Base-by-base conservation (phyloP, 2,888 invertebrate species). In the Oscheius sp. region DNA sequence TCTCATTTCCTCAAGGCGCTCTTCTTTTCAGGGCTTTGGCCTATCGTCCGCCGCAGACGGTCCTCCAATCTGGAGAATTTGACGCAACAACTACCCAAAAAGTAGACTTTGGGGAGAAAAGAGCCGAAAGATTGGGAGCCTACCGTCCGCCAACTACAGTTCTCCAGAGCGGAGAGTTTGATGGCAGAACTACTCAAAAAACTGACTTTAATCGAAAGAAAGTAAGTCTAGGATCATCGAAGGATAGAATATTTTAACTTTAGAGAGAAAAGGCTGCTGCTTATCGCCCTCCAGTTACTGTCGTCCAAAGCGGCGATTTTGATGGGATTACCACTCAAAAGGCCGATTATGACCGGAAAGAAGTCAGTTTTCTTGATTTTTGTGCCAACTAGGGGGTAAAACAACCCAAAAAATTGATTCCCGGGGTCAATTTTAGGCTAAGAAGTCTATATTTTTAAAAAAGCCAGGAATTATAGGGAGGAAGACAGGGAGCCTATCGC, bases 401-500 rank as follows among this genome's bases (percentile, higher is more conserved):
- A n/a, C n/a, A n/a, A n/a, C n/a, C n/a, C n/a, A n/a, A n/a, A n/a
- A n/a, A n/a, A n/a, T n/a, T n/a, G n/a, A n/a, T n/a, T n/a, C n/a
- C n/a, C n/a, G n/a, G n/a, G n/a, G n/a, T n/a, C n/a, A n/a, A n/a
- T n/a, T n/a, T n/a, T n/a, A n/a, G n/a, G n/a, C n/a, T n/a, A n/a
- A n/a, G n/a, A n/a, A n/a, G n/a, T n/a, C n/a, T n/a, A n/a, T n/a
- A n/a, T n/a, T n/a, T n/a, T n/a, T n/a, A n/a, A n/a, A n/a, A n/a
- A n/a, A n/a, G n/a, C n/a, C n/a, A n/a, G n/a, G n/a, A n/a, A n/a
- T n/a, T n/a, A n/a, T 17, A 77, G 74, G 70, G 58, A 5, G 50
- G 46, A 10, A 69, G 74, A 5, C 70, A 69, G 45, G 12, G 33
- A 3, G 65, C 72, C 4, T 25, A 63, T 5, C 73, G 73, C 4